These are phyloP conservation scores for Clarias platycephalus DNA, from an alignment of 2,797 vertebrate species.

Conservation along the genomic window DNA sequence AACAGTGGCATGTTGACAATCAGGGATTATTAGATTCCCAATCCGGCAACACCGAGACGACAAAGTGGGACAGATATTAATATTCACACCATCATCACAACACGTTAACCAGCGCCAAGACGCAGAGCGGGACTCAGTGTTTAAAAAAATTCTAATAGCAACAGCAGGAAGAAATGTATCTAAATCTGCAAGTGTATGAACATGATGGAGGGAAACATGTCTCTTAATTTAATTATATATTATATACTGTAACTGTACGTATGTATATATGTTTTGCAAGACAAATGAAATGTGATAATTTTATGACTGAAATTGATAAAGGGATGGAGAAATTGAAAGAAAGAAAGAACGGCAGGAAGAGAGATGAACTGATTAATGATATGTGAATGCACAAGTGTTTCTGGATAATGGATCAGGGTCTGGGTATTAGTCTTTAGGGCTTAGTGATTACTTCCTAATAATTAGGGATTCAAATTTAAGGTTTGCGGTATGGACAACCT, in stretches of 20 bases:
- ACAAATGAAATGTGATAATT: no score
- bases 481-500: neutral
- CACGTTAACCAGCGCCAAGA: slow-evolving; percentile 50
- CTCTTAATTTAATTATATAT: neutral
- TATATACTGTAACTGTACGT: no score
- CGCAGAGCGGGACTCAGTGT: slow-evolving; percentile 42
- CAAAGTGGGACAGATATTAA: slow-evolving; percentile 65
- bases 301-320: neutral
- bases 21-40: slow-evolving; percentile 69
- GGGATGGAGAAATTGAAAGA: neutral
- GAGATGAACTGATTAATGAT: neutral
- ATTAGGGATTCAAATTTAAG: neutral
- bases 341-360: neutral
- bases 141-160: neutral
- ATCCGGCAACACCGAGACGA: slow-evolving; percentile 57
- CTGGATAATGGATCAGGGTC: neutral
- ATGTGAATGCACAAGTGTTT: neutral
- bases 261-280: no score
- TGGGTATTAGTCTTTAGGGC: neutral
- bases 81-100: slow-evolving; percentile 60
- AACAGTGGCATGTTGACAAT: slow-evolving; percentile 61
- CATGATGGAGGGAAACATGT: neutral
- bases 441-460: neutral
- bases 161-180: neutral
- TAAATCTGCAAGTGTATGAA: neutral